These are phyloP conservation scores for Rotaria macrura DNA, from an alignment of 2,888 invertebrate species.

Conservation along the genomic window DNA sequence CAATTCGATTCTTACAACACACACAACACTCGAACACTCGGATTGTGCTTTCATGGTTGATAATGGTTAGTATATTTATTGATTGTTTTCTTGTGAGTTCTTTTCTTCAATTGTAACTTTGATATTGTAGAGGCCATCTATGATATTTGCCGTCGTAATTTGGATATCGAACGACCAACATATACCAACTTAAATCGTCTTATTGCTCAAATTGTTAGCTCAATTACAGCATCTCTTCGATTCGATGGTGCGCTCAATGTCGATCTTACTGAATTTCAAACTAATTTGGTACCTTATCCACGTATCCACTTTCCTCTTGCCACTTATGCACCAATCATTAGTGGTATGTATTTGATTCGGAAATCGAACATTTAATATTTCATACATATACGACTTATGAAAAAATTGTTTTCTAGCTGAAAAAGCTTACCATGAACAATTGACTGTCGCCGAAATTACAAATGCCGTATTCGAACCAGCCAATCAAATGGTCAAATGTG, in stretches of 20 bases:
- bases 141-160: conserved; percentile 64
- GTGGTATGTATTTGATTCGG: background rate
- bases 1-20: conserved; percentile 87
- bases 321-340: conserved; percentile 35
- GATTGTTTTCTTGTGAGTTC: background rate
- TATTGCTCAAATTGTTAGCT: conserved; percentile 33
- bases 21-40: conserved; percentile 81
- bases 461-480: conserved; percentile 53
- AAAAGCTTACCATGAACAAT: conserved; percentile 48
- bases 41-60: conserved; percentile 93
- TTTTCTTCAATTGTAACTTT: background rate
- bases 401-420: conserved; percentile 37
- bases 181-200: conserved; percentile 35
- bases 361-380: too few species aligned
- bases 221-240: conserved; percentile 34
- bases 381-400: too few species aligned
- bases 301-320: conserved; percentile 35
- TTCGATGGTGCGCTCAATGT: conserved; percentile 34
- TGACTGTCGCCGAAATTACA: conserved; percentile 74
- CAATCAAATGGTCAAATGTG: conserved; percentile 48
- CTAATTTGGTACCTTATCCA: conserved; percentile 35
- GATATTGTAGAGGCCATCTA: conserved; percentile 60
- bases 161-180: conserved; percentile 35
- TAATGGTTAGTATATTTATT: conserved; percentile 52
- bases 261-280: conserved; percentile 34